These are phyloP conservation scores for Drosophila subsilvestris DNA, from an alignment of 2,888 invertebrate genomes.

Conservation along the genomic window DNA sequence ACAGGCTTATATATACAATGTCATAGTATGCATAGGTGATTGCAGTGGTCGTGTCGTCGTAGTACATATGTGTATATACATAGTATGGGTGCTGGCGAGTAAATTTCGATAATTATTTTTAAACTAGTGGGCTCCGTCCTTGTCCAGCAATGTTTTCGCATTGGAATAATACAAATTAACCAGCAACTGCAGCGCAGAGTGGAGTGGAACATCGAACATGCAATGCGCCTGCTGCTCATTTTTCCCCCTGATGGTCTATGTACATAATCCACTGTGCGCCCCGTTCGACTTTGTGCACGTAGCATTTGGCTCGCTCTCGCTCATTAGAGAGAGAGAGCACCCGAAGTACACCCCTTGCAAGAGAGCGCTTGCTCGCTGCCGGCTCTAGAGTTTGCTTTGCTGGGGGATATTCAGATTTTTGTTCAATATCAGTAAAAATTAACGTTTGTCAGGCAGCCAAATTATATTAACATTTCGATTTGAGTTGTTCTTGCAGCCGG, in stretches of 20 bases:
- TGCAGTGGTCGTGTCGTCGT: slow-evolving; percentile 3
- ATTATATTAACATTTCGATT: slow-evolving; percentile 26
- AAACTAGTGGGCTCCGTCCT: slow-evolving; percentile 42
- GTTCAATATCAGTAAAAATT: slow-evolving; percentile 13
- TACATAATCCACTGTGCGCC: slow-evolving; percentile 12
- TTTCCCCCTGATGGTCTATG: slow-evolving; percentile 17
- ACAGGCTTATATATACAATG: neutral
- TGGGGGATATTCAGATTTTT: neutral
- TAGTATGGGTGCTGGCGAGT: slow-evolving; percentile 44
- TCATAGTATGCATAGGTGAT: slow-evolving; percentile 20
- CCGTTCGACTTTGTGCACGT: slow-evolving; percentile 3
- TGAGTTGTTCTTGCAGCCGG: slow-evolving; percentile 54
- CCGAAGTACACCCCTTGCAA: neutral
- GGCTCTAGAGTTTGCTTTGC: neutral
- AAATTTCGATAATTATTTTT: slow-evolving; percentile 60
- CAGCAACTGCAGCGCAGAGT: neutral
- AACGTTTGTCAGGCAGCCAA: slow-evolving; percentile 20
- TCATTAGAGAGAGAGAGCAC: neutral
- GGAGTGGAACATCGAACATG: neutral
- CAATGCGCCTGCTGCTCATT: slow-evolving; percentile 3
- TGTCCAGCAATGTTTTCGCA: slow-evolving; percentile 37
- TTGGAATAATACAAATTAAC: neutral
- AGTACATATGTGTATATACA: slow-evolving; percentile 3
- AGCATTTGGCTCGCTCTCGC: slow-evolving; percentile 39
- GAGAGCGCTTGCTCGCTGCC: neutral